phyloP scores from a whole-genome alignment of 1,140 invertebrate species.

The Drosophila orena region DNA sequence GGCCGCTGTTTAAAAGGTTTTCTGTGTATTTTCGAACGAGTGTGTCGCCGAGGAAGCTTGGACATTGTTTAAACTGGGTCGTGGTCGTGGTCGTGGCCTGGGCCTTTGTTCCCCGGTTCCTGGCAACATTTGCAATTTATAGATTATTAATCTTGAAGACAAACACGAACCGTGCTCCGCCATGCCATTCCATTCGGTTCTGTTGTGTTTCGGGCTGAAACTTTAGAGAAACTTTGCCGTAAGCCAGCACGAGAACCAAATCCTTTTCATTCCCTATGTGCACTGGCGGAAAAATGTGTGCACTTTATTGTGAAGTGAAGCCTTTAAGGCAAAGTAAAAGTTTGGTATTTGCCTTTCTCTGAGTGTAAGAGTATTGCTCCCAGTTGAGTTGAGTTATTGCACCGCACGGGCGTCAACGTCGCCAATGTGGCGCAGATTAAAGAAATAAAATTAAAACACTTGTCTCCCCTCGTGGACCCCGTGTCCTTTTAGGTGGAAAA shows the following conservation, averaged over 20 bases:
- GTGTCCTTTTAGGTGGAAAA: constrained; percentile 88
- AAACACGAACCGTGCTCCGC: constrained; percentile 32
- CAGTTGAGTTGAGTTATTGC: constrained; percentile 71
- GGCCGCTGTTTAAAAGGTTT: constrained; percentile 27
- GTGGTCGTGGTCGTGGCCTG: constrained; percentile 53
- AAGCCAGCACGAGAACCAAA: constrained; percentile 18
- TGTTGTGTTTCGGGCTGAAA: constrained; percentile 38
- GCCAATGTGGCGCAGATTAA: constrained; percentile 73
- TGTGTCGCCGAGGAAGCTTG: constrained; percentile 4
- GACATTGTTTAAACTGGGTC: constrained; percentile 51
- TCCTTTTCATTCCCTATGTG: neutral
- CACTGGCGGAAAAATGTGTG: neutral
- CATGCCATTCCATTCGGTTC: constrained; percentile 12
- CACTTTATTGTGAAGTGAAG: no score
- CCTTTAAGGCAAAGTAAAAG: no score
- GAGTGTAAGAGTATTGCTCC: constrained; percentile 32
- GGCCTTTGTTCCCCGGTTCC: constrained; percentile 1
- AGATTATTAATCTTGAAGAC: constrained; percentile 61
- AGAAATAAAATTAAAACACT: constrained; percentile 79
- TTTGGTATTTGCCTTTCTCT: neutral
- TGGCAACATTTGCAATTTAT: constrained; percentile 63
- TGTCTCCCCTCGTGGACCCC: constrained; percentile 30
- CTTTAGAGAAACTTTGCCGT: constrained; percentile 42
- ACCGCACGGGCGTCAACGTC: constrained; percentile 53
- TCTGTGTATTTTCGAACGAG: constrained; percentile 18